phyloP scores from a whole-genome alignment of 1,140 invertebrate species.

The Platyscapa corneri region DNA sequence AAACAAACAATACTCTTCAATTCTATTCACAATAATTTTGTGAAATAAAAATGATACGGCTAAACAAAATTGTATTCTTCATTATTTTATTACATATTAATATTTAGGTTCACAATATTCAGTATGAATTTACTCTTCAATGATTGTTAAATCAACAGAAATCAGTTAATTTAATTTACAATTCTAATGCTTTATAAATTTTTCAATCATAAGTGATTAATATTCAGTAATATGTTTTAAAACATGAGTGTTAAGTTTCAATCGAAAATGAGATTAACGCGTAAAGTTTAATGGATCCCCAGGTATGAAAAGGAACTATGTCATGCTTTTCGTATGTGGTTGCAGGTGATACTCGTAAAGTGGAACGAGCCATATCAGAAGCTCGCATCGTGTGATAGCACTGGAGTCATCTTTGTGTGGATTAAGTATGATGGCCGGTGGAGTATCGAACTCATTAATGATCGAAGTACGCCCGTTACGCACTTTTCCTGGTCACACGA shows the following conservation, averaged over 20 bases:
- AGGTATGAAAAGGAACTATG: background rate
- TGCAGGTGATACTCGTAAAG: slow-evolving; percentile 93
- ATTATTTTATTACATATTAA: too few species aligned
- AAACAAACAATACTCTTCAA: too few species aligned
- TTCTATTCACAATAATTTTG: too few species aligned
- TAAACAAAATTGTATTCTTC: too few species aligned
- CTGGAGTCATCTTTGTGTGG: slow-evolving; percentile 99
- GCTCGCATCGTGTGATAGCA: slow-evolving; percentile 96
- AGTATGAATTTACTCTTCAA: too few species aligned
- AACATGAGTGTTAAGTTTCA: background rate
- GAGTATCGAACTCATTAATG: slow-evolving; percentile 99
- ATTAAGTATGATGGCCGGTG: slow-evolving; percentile 99
- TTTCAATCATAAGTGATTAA: too few species aligned
- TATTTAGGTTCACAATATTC: too few species aligned
- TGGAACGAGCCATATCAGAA: slow-evolving; percentile 99
- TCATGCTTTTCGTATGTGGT: background rate
- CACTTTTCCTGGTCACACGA: slow-evolving; percentile 99
- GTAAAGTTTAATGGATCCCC: background rate
- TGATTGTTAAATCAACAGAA: too few species aligned
- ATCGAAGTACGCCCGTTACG: slow-evolving; percentile 95
- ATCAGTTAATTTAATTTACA: too few species aligned
- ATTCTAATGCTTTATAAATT: too few species aligned
- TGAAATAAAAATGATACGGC: too few species aligned
- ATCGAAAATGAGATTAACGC: background rate
- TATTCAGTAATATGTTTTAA: too few species aligned